phyloP scores from a whole-genome alignment of 1,140 invertebrate genomes.

The Bombus ignitus region DNA sequence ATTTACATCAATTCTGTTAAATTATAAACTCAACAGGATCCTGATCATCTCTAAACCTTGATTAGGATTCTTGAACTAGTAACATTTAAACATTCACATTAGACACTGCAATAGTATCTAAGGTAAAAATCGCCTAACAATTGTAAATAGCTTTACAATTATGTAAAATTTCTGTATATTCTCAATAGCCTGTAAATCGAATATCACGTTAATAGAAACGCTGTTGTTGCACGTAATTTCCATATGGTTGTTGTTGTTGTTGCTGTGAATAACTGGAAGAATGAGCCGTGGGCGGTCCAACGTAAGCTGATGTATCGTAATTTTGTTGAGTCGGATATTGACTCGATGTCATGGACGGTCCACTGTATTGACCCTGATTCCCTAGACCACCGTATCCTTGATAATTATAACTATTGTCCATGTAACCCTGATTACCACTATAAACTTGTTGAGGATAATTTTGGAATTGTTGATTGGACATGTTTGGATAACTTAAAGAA shows the following conservation, averaged over 20 bases:
- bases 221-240: slow-evolving; percentile 75
- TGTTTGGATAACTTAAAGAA: slow-evolving; percentile 58
- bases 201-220: slow-evolving; percentile 70
- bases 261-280: slow-evolving; percentile 71
- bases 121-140: slow-evolving; percentile 14
- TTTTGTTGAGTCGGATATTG: slow-evolving; percentile 68
- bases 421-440: slow-evolving; percentile 66
- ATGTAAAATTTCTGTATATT: slow-evolving; percentile 10
- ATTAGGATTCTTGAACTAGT: slow-evolving; percentile 24
- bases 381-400: slow-evolving; percentile 64
- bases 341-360: slow-evolving; percentile 55
- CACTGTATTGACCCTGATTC: slow-evolving; percentile 66
- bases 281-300: slow-evolving; percentile 46
- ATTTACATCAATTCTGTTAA: slow-evolving; percentile 14
- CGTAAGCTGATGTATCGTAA: slow-evolving; percentile 66
- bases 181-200: background rate
- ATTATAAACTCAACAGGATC: background rate
- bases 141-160: slow-evolving; percentile 9
- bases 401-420: slow-evolving; percentile 78
- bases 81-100: slow-evolving; percentile 2
- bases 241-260: slow-evolving; percentile 72
- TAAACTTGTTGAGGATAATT: slow-evolving; percentile 67
- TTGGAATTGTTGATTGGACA: slow-evolving; percentile 60
- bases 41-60: background rate
- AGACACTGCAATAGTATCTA: background rate